A percentile compares a stretch with the other conserved stretches of the same genome.
Conservation (phyloP, 2,113 vertebrate genomes). For the Chunga burmeisteri region DNA sequence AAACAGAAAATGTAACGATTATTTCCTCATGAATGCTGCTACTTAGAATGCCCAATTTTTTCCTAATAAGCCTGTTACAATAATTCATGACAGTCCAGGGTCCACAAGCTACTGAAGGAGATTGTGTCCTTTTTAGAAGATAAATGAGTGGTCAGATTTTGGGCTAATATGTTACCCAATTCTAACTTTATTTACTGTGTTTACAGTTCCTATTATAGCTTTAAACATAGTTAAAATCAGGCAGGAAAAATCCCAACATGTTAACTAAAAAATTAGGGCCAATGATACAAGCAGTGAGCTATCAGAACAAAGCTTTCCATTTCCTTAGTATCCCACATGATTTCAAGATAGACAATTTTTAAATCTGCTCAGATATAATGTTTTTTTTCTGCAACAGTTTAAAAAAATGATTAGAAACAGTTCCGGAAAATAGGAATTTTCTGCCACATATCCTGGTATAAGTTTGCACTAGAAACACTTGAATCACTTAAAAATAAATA, state of each 20-base stretch:
- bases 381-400: neutral
- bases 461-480: neutral
- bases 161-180: neutral
- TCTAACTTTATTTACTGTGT: neutral
- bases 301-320: neutral
- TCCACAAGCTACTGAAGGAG: neutral
- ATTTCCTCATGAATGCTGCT: neutral
- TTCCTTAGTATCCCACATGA: neutral
- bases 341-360: neutral
- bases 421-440: neutral
- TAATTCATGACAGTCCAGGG: neutral
- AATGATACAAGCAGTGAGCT: neutral
- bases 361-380: neutral
- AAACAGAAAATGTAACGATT: neutral
- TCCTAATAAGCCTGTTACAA: neutral
- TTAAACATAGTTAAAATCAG: neutral
- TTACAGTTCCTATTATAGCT: neutral
- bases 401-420: neutral
- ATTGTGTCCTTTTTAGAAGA: neutral
- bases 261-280: neutral
- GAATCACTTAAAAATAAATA: neutral
- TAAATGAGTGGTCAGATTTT: neutral
- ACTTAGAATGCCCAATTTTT: neutral
- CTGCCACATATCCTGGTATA: neutral
- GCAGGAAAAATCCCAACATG: neutral